A percentile compares a stretch with the other conserved stretches of the same genome.
Conservation (phyloP, 2,888 invertebrate genomes). For the Clanis bilineata region DNA sequence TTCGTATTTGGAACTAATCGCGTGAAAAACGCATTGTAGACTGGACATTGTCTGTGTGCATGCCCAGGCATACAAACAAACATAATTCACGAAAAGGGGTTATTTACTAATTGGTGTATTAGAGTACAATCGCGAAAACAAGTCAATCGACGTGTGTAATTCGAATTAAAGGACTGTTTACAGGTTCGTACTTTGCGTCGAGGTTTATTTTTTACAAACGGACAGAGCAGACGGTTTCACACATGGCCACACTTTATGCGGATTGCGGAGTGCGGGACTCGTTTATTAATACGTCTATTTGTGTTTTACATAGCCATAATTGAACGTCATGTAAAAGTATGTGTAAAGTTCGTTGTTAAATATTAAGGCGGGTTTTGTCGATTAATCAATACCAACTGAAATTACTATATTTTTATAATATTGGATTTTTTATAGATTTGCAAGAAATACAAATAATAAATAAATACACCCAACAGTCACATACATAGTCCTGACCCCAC, state of each 20-base stretch:
- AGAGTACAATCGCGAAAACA: constrained; percentile 67
- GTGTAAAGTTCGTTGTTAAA: too few species aligned
- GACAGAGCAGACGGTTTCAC: constrained; percentile 65
- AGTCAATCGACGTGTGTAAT: constrained; percentile 74
- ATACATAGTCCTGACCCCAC: too few species aligned
- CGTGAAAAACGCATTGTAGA: constrained; percentile 59
- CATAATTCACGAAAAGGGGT: constrained; percentile 55
- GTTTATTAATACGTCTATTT: constrained; percentile 29
- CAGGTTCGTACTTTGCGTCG: constrained; percentile 56
- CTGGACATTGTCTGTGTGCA: constrained; percentile 64
- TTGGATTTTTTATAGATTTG: too few species aligned
- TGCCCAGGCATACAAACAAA: constrained; percentile 59
- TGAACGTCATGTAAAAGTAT: background rate
- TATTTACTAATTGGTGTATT: constrained; percentile 73
- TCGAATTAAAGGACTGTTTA: constrained; percentile 77
- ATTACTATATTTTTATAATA: too few species aligned
- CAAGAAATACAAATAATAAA: too few species aligned
- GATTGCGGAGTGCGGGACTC: constrained; percentile 33
- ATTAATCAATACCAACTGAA: too few species aligned
- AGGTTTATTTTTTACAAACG: constrained; percentile 59
- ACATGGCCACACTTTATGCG: constrained; percentile 61
- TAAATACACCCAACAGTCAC: too few species aligned
- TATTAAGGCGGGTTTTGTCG: too few species aligned
- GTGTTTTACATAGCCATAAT: constrained; percentile 11
- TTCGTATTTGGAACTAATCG: constrained; percentile 43